Conservation (phyloP, 2,113 vertebrate species). For the Xyrauchen texanus region DNA sequence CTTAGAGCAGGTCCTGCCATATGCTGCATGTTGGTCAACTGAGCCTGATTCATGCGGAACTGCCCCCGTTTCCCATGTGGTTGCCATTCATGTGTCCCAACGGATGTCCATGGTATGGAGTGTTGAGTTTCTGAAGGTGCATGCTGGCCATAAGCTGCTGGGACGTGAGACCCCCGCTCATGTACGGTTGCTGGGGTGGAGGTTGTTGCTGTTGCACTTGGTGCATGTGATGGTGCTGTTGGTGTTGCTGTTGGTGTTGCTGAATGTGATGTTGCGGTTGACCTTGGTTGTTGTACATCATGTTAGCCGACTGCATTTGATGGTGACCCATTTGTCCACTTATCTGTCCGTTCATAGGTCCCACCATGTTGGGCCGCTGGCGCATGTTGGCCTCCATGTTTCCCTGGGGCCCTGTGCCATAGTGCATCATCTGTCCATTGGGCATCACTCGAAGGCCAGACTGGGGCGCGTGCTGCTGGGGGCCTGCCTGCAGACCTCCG, state of each 20-base stretch:
- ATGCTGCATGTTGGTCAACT: conserved; percentile 82
- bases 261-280: conserved; percentile 59
- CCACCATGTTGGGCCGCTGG: conserved; percentile 78
- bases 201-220: conserved; percentile 55
- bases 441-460: conserved; percentile 78
- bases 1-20: conserved; percentile 79
- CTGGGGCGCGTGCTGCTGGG: conserved; percentile 81
- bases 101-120: conserved; percentile 87
- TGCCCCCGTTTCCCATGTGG: conserved; percentile 74
- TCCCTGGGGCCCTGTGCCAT: conserved; percentile 74
- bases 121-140: conserved; percentile 92
- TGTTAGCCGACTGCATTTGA: conserved; percentile 77
- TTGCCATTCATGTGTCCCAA: conserved; percentile 76
- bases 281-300: conserved; percentile 75
- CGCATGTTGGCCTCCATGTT: conserved; percentile 82
- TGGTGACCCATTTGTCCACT: conserved; percentile 79
- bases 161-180: conserved; percentile 80
- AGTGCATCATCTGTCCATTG: conserved; percentile 84
- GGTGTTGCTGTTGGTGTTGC: conserved; percentile 53
- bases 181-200: conserved; percentile 80
- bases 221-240: conserved; percentile 68
- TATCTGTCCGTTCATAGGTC: conserved; percentile 81
- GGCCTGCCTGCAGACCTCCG: conserved; percentile 74
- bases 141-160: conserved; percentile 90
- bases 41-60: conserved; percentile 79